Evolutionary conservation across 2,888 invertebrate species (phyloP).

Genomic region (Horisme vitalbata): DNA sequence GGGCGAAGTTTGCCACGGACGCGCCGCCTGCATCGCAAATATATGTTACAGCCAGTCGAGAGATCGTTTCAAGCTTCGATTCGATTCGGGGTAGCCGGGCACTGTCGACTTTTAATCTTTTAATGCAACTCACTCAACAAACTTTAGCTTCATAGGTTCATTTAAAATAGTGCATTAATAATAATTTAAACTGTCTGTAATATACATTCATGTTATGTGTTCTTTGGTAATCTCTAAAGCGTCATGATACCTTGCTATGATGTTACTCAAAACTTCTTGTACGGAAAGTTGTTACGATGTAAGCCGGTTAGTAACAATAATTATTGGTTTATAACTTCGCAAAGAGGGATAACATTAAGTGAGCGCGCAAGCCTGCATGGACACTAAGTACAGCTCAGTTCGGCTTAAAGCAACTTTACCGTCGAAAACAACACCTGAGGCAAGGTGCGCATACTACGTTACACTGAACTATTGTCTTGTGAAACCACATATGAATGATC

Average conservation of each 20-base stretch:
- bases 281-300: constrained; percentile 18
- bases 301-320: constrained; percentile 40
- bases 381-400: constrained; percentile 64
- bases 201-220: constrained; percentile 6
- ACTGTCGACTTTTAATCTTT: constrained; percentile 81
- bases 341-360: constrained; percentile 60
- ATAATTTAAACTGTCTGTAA: too few species aligned
- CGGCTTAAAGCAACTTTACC: constrained; percentile 74
- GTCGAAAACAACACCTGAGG: constrained; percentile 70
- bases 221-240: constrained; percentile 7
- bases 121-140: constrained; percentile 80
- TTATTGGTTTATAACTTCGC: constrained; percentile 49
- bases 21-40: constrained; percentile 80
- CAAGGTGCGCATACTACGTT: constrained; percentile 50
- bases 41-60: constrained; percentile 70
- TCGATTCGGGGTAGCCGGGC: constrained; percentile 67
- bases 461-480: constrained; percentile 33
- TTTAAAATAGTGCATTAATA: constrained; percentile 38
- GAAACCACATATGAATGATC: constrained; percentile 12
- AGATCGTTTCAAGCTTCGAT: constrained; percentile 71
- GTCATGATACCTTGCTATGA: background rate
- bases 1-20: constrained; percentile 75
- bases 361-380: constrained; percentile 58
- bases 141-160: constrained; percentile 56
- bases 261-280: constrained; percentile 10